These are phyloP conservation scores for Pachydiplax longipennis DNA, from an alignment of 2,888 invertebrate genomes.

Conservation along the genomic window DNA sequence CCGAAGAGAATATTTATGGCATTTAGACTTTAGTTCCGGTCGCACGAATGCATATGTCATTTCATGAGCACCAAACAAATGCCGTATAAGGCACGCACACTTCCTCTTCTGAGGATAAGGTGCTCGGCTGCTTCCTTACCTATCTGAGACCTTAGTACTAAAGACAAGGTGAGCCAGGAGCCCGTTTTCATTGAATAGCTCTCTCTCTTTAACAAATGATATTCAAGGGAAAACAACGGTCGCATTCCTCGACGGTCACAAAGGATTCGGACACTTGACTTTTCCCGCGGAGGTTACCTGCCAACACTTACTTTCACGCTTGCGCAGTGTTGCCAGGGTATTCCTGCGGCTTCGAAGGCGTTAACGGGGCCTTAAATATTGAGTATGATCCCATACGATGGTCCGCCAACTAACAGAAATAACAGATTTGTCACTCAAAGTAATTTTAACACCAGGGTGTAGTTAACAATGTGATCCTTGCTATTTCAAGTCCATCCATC, in stretches of 20 bases:
- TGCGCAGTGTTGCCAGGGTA: not conserved
- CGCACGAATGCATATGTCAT: no score
- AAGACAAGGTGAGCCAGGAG: not conserved
- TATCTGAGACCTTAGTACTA: not conserved
- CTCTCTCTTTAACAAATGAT: not conserved
- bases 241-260: not conserved
- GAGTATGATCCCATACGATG: no score
- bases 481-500: no score
- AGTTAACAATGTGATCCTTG: no score
- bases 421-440: no score
- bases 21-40: no score
- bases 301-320: not conserved
- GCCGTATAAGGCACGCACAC: no score
- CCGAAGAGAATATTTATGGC: no score
- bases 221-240: not conserved
- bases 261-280: not conserved
- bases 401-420: no score
- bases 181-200: not conserved
- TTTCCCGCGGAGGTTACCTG: not conserved
- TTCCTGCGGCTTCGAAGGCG: not conserved
- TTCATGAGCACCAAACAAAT: no score
- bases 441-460: no score
- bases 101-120: not conserved
- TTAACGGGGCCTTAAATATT: not conserved
- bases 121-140: not conserved